Conservation (phyloP, 1,140 invertebrate genomes). For the Mizuhopecten yessoensis region DNA sequence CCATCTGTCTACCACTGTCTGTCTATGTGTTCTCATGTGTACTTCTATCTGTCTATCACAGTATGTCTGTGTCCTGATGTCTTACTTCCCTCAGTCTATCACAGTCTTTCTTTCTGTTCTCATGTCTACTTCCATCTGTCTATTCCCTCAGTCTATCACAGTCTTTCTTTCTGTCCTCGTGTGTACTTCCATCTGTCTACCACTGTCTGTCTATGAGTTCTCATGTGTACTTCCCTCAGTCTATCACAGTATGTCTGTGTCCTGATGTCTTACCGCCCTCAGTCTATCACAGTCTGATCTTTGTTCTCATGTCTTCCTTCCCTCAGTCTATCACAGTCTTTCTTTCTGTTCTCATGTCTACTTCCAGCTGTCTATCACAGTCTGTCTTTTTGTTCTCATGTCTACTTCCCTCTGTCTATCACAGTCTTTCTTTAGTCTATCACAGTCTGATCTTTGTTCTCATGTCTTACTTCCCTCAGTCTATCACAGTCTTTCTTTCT, state of each 20-base stretch:
- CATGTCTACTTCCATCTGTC: neutral
- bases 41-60: constrained; percentile 1
- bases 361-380: too few species aligned
- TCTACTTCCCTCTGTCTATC: too few species aligned
- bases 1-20: neutral
- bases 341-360: too few species aligned
- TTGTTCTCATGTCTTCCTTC: too few species aligned
- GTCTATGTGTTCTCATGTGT: neutral
- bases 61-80: neutral
- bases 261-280: neutral
- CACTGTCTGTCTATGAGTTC: neutral
- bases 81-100: constrained; percentile 16
- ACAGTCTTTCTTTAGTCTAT: too few species aligned
- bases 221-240: neutral
- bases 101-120: neutral
- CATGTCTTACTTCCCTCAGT: too few species aligned
- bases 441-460: too few species aligned
- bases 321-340: too few species aligned
- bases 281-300: too few species aligned
- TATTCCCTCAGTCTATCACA: constrained; percentile 29
- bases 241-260: constrained; percentile 20
- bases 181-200: neutral
- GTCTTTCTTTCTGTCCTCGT: neutral
- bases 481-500: too few species aligned
- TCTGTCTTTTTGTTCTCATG: too few species aligned